A percentile compares a stretch with the other conserved stretches of the same genome.
These are phyloP conservation scores for Drosophila kurseongensis DNA, from an alignment of 1,140 invertebrate genomes.

Conservation along the genomic window DNA sequence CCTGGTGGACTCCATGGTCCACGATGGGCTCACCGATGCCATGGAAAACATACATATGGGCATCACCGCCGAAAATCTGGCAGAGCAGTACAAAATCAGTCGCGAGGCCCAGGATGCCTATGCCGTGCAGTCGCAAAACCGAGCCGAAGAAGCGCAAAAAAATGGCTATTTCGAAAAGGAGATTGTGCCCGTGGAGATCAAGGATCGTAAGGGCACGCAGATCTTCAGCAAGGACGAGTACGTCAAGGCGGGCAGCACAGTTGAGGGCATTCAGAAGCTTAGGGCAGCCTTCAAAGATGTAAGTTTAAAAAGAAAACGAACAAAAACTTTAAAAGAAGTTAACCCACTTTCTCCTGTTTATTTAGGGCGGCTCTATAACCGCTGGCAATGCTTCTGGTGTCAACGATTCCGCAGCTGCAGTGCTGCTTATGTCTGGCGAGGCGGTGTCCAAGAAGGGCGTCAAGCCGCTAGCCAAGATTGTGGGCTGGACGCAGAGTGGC, in stretches of 20 bases:
- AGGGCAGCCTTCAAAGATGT: slow-evolving; percentile 87
- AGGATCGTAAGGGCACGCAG: slow-evolving; percentile 85
- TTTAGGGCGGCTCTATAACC: slow-evolving; percentile 89
- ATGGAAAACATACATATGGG: slow-evolving; percentile 94
- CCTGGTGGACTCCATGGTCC: slow-evolving; percentile 90
- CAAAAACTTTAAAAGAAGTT: neutral
- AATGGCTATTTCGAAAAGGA: slow-evolving; percentile 89
- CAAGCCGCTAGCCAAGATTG: slow-evolving; percentile 88
- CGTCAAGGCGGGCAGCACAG: slow-evolving; percentile 87
- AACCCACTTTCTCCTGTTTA: slow-evolving; percentile 13
- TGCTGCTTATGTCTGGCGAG: slow-evolving; percentile 89
- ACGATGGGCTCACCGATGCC: slow-evolving; percentile 93
- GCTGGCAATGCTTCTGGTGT: slow-evolving; percentile 93
- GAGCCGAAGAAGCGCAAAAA: slow-evolving; percentile 88
- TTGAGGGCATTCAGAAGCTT: slow-evolving; percentile 87
- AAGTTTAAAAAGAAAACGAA: neutral
- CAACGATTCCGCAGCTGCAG: slow-evolving; percentile 94
- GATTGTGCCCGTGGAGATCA: slow-evolving; percentile 88
- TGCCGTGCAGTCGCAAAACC: slow-evolving; percentile 90
- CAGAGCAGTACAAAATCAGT: slow-evolving; percentile 88
- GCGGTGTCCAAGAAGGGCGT: slow-evolving; percentile 85
- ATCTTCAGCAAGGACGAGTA: slow-evolving; percentile 89
- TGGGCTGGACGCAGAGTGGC: slow-evolving; percentile 88
- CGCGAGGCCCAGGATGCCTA: slow-evolving; percentile 91
- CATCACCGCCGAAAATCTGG: slow-evolving; percentile 93